Base-by-base conservation (phyloP, 2,888 invertebrate species). In the Vesta saturnalis region DNA sequence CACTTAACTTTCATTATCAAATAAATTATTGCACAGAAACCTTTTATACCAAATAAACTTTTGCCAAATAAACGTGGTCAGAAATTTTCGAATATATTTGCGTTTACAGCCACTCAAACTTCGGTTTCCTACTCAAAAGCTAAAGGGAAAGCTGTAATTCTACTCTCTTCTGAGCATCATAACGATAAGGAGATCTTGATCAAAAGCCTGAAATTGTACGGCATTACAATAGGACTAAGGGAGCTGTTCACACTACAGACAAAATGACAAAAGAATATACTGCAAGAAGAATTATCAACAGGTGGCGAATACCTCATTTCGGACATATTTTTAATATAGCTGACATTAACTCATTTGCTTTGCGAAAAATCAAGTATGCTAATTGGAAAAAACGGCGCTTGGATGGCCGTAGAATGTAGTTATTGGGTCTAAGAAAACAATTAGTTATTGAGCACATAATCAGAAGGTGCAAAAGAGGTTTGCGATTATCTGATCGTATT, bases 231-330 rank as follows among this genome's bases (percentile, higher is more conserved):
- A 43, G 18, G 1, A 54, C 54, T 8, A 21, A 54, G 19, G 3
- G 21, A 22, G 22, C 54, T n/a, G 54, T 54, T 1, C 19, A 54
- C 18, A 54, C 54, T n/a, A 54, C 21, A 6, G 54, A 54, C 54
- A 54, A 54, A 22, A 54, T 54, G 54, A 12, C 54, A 12, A 54
- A 54, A 19, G 19, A 54, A 54, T 54, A 54, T 19, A 19, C 21
- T 8, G 22, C 54, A 4, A 8, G 14, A n/a, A 19, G 54, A 21
- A 54, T 54, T 21, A 18, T 5, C 10, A 19, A 54, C 18, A 19
- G 54, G 10, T 54, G 54, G 54, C 54, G 19, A 15, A 43, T 43
- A 12, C n/a, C 10, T 12, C 3, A 5, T 5, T 43, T 43, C n/a
- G 14, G 43, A n/a, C 43, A 49, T 18, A 15, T 43, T 2, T 4